Evolutionary conservation across 2,113 vertebrate species (phyloP).

Genomic region (Channa argus): DNA sequence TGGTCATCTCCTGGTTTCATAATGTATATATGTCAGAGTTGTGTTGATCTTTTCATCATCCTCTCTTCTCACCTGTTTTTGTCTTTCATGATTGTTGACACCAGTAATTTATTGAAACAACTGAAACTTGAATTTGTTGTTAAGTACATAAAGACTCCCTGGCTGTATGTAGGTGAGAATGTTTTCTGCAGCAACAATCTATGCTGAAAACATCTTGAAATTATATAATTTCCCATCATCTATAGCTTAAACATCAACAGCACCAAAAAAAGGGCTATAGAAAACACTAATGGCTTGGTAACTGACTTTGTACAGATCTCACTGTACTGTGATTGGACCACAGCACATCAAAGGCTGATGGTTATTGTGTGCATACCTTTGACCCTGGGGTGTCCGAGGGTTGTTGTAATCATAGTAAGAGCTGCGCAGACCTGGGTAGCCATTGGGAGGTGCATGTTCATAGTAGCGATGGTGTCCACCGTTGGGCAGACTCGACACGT

Average conservation of each 20-base stretch:
- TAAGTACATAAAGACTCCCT: no score
- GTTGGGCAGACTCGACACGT: slow-evolving; percentile 91
- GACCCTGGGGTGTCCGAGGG: slow-evolving; percentile 87
- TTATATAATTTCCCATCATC: not conserved
- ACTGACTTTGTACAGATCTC: not conserved
- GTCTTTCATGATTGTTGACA: no score
- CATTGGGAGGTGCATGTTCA: slow-evolving; percentile 88
- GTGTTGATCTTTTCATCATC: no score
- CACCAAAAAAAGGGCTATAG: not conserved
- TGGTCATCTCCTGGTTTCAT: no score
- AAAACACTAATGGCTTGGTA: not conserved
- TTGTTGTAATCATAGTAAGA: slow-evolving; percentile 87
- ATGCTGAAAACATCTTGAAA: not conserved
- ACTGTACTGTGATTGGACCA: slow-evolving; percentile 5
- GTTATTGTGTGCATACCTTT: slow-evolving; percentile 86
- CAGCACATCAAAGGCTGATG: not conserved
- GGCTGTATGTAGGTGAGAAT: no score
- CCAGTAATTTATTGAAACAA: no score
- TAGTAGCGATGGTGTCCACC: slow-evolving; percentile 88
- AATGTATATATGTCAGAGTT: no score
- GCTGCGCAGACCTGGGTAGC: slow-evolving; percentile 81
- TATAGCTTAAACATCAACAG: slow-evolving; percentile 17
- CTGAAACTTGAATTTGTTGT: no score
- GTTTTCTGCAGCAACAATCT: not conserved
- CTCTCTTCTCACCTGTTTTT: no score